These are phyloP conservation scores for Rhinopomastus cyanomelas DNA, from an alignment of 2,113 vertebrate genomes.

Conservation along the genomic window DNA sequence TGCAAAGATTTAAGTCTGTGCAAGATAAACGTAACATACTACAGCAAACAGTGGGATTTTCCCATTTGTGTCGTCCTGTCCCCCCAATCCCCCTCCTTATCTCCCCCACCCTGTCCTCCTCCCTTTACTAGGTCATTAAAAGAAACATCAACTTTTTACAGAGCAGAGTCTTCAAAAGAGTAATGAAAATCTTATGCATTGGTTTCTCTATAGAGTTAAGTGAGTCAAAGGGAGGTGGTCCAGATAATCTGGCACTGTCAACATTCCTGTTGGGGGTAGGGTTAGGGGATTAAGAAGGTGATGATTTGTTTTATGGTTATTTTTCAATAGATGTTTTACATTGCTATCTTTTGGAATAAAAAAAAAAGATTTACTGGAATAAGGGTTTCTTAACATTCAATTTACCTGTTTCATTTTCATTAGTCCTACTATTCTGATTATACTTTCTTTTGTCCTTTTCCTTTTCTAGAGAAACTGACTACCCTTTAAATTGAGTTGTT, in stretches of 20 bases:
- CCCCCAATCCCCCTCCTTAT: no score
- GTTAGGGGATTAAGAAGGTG: constrained; percentile 21
- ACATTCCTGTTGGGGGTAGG: background rate
- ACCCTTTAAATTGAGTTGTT: constrained; percentile 31
- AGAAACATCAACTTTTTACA: background rate
- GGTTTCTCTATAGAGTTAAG: background rate
- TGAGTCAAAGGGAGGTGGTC: background rate
- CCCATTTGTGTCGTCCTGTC: no score
- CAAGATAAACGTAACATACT: constrained; percentile 11
- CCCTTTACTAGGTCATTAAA: background rate
- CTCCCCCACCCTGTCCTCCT: background rate
- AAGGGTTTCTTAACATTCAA: constrained; percentile 3
- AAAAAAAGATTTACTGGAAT: constrained; percentile 13
- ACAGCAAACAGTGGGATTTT: background rate
- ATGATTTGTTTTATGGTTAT: constrained; percentile 27
- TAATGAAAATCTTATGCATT: background rate
- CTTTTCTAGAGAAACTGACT: constrained; percentile 14
- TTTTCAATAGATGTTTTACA: background rate
- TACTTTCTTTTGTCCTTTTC: constrained; percentile 15
- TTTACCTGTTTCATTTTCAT: background rate
- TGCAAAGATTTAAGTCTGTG: background rate
- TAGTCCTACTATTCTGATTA: constrained; percentile 26
- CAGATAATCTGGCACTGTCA: background rate
- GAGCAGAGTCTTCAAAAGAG: background rate
- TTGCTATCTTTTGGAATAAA: constrained; percentile 27